Percentiles rank a stretch among this genome's conserved stretches.
phyloP scores from a whole-genome alignment of 1,140 invertebrate genomes.

The Ruditapes philippinarum region DNA sequence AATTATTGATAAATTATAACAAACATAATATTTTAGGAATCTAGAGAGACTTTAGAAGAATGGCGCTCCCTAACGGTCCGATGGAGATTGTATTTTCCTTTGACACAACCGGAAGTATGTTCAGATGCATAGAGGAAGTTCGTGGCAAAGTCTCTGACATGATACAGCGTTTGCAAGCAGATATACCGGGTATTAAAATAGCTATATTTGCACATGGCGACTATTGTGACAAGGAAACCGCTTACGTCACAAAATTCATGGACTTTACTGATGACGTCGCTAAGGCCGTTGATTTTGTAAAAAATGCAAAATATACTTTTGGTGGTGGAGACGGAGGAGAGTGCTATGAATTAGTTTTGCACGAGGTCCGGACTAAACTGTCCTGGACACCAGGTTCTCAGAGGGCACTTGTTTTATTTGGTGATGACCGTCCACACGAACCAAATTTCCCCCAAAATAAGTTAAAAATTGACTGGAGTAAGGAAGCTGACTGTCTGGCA shows the following conservation, averaged over 20 bases:
- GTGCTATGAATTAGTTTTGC: conserved; percentile 81
- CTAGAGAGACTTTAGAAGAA: too few relatives aligned
- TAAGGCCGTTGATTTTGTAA: conserved; percentile 75
- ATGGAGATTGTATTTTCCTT: conserved; percentile 85
- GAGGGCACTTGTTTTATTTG: conserved; percentile 79
- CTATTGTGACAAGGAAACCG: conserved; percentile 74
- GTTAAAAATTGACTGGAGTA: conserved; percentile 77
- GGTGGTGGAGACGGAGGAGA: conserved; percentile 75
- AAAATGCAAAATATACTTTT: conserved; percentile 68
- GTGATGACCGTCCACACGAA: conserved; percentile 78
- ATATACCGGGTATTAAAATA: conserved; percentile 74
- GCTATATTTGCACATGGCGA: conserved; percentile 79
- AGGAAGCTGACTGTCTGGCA: conserved; percentile 70
- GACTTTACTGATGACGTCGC: conserved; percentile 73
- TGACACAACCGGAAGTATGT: conserved; percentile 85
- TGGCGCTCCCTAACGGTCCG: conserved; percentile 77
- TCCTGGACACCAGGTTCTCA: conserved; percentile 80
- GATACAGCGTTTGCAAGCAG: conserved; percentile 71
- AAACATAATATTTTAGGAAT: too few relatives aligned
- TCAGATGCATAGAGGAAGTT: conserved; percentile 76
- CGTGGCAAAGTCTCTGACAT: conserved; percentile 80
- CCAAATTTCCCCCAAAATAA: conserved; percentile 71
- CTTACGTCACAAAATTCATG: conserved; percentile 78
- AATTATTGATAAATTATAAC: too few relatives aligned
- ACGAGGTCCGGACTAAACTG: conserved; percentile 73